A percentile compares a stretch with the other conserved stretches of the same genome.
phyloP scores from a whole-genome alignment of 2,888 invertebrate species.

The Xylophagus ater region DNA sequence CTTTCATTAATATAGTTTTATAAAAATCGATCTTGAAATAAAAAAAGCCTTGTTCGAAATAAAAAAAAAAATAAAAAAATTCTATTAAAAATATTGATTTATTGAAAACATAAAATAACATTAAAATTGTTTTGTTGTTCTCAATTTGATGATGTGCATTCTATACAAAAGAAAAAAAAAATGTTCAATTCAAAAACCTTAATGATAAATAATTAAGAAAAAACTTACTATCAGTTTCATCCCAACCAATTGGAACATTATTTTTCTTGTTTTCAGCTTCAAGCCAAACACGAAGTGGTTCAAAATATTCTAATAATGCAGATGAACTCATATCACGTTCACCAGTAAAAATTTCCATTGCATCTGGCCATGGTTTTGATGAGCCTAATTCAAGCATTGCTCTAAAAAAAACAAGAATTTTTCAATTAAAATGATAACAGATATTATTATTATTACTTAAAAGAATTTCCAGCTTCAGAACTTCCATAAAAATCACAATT shows the following conservation, averaged over 20 bases:
- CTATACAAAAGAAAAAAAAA: too few relatives aligned
- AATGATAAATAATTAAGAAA: too few relatives aligned
- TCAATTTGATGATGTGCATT: too few relatives aligned
- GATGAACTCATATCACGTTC: slow-evolving; percentile 62
- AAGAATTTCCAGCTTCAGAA: slow-evolving; percentile 62
- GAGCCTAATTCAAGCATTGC: slow-evolving; percentile 57
- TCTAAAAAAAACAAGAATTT: slow-evolving; percentile 40
- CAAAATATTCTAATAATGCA: slow-evolving; percentile 69
- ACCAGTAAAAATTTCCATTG: slow-evolving; percentile 70
- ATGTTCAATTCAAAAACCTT: too few relatives aligned
- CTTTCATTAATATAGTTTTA: too few relatives aligned
- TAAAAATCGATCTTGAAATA: too few relatives aligned
- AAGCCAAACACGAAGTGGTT: slow-evolving; percentile 64
- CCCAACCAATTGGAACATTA: slow-evolving; percentile 52
- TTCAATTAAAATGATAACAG: too few relatives aligned
- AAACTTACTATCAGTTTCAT: slow-evolving; percentile 31
- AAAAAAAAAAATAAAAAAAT: too few relatives aligned
- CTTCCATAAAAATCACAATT: slow-evolving; percentile 79
- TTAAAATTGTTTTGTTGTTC: too few relatives aligned
- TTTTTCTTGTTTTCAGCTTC: slow-evolving; percentile 56
- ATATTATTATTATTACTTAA: slow-evolving; percentile 43
- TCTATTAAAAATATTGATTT: too few relatives aligned
- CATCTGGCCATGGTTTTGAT: slow-evolving; percentile 67
- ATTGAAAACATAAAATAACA: too few relatives aligned
- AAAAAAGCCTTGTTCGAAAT: too few relatives aligned